phyloP scores from a whole-genome alignment of 2,113 vertebrate species.

The Gnathonemus echidnorhynchus region DNA sequence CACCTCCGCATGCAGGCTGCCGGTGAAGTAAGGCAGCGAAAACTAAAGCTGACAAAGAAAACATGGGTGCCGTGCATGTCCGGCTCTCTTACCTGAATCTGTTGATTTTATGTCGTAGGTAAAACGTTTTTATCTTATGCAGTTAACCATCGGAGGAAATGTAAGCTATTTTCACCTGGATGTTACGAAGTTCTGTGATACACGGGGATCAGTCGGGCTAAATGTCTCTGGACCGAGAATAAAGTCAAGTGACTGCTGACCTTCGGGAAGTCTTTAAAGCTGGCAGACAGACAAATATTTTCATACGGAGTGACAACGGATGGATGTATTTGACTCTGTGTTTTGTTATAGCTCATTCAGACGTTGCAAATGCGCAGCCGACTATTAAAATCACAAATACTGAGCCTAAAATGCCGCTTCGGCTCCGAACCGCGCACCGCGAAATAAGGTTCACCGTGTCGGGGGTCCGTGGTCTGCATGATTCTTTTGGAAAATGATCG shows the following conservation, averaged over 20 bases:
- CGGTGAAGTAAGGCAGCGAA: neutral
- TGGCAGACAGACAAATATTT: neutral
- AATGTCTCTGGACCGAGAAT: neutral
- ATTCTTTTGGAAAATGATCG: slow-evolving; percentile 55
- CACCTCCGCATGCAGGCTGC: neutral
- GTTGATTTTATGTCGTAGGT: neutral
- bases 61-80: neutral
- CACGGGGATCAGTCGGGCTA: neutral
- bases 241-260: slow-evolving; percentile 2
- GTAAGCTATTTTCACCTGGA: neutral
- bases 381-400: slow-evolving; percentile 1
- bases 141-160: neutral
- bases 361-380: neutral
- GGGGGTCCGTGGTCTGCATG: slow-evolving; percentile 23
- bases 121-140: neutral
- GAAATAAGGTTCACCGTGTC: slow-evolving; percentile 34
- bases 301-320: neutral
- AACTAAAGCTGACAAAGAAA: slow-evolving; percentile 11
- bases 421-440: slow-evolving; percentile 8
- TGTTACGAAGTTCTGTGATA: neutral
- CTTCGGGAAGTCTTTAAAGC: neutral
- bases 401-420: neutral
- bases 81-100: neutral
- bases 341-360: neutral
- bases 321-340: slow-evolving; percentile 11